Conservation (phyloP, 2,888 invertebrate species). For the Neria commutata region DNA sequence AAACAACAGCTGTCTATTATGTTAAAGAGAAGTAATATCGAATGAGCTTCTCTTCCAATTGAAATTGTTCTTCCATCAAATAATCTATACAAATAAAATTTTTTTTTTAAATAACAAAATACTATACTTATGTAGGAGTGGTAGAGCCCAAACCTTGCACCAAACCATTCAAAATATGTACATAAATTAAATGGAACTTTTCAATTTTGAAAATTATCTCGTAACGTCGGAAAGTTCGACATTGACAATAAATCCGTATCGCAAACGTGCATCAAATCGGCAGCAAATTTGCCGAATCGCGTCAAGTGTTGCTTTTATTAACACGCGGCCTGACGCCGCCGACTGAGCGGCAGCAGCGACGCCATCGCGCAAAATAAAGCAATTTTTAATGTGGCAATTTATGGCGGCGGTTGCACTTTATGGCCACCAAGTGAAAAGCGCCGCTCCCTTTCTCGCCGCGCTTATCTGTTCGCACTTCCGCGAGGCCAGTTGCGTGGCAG, state of each 20-base stretch:
- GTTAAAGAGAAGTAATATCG: no score
- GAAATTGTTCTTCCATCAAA: no score
- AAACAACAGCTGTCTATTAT: no score
- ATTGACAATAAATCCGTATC: constrained; percentile 17
- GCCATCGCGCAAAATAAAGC: background rate
- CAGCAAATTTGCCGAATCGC: constrained; percentile 23
- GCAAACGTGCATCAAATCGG: constrained; percentile 20
- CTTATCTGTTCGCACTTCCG: constrained; percentile 47
- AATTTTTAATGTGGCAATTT: constrained; percentile 10
- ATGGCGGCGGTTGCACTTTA: constrained; percentile 4
- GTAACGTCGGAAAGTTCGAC: background rate
- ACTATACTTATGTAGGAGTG: no score
- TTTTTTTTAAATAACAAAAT: no score
- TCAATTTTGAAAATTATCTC: no score
- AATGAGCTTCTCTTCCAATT: no score
- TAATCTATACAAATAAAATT: no score
- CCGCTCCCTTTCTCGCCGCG: constrained; percentile 32
- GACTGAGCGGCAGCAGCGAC: background rate
- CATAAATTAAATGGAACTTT: no score
- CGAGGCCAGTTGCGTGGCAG: constrained; percentile 44
- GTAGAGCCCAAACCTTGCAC: no score
- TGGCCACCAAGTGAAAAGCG: constrained; percentile 1
- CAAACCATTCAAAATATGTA: no score
- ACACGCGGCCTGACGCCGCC: constrained; percentile 4
- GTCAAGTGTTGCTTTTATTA: constrained; percentile 26